These are phyloP conservation scores for Aphodius granarius DNA, from an alignment of 2,888 invertebrate genomes.

Conservation along the genomic window DNA sequence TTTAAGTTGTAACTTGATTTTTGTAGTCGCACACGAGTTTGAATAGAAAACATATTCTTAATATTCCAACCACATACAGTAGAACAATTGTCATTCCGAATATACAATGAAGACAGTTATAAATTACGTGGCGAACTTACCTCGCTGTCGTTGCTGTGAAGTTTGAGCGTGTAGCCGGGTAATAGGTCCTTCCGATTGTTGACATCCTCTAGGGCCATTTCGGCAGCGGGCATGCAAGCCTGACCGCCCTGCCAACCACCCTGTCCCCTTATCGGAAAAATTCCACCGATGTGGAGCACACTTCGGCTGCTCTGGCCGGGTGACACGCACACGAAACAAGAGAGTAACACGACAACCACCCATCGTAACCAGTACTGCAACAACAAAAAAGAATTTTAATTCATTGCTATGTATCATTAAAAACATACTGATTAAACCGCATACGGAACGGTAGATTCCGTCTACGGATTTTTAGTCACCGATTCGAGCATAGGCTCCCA, in stretches of 20 bases:
- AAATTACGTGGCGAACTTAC: conserved; percentile 58
- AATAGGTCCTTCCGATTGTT: conserved; percentile 86
- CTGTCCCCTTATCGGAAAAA: conserved; percentile 95
- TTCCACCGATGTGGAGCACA: conserved; percentile 94
- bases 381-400: conserved; percentile 28
- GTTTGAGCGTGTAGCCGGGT: conserved; percentile 85
- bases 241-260: conserved; percentile 99
- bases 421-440: too few relatives aligned
- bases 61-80: not conserved
- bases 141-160: conserved; percentile 97
- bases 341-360: conserved; percentile 48
- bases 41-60: not conserved
- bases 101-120: not conserved
- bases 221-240: conserved; percentile 97
- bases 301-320: conserved; percentile 59
- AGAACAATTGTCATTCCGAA: not conserved
- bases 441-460: too few relatives aligned
- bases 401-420: too few relatives aligned
- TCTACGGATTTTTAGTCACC: too few relatives aligned
- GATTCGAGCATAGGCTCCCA: too few relatives aligned
- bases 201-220: conserved; percentile 94
- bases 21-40: not conserved
- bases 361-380: conserved; percentile 53
- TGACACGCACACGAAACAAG: conserved; percentile 39
- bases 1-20: not conserved